Conservation (phyloP, 2,888 invertebrate genomes). For the Meganola albula region DNA sequence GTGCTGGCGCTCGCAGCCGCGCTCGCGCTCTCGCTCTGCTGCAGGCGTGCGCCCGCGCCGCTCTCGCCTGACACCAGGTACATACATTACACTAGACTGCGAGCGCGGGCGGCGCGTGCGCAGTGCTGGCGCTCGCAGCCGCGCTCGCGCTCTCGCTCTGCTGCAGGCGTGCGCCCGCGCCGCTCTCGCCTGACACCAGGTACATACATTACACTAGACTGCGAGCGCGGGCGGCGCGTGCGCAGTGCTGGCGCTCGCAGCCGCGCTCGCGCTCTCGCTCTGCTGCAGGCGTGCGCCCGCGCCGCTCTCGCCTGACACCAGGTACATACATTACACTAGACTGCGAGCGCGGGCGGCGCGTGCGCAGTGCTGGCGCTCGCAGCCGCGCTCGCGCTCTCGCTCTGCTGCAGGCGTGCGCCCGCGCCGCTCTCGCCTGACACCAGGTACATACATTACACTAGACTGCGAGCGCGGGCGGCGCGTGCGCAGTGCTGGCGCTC, state of each 20-base stretch:
- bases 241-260: neutral
- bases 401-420: neutral
- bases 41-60: slow-evolving; percentile 43
- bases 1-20: slow-evolving; percentile 39
- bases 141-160: slow-evolving; percentile 36
- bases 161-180: slow-evolving; percentile 45
- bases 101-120: too few relatives aligned
- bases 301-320: slow-evolving; percentile 50
- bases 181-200: slow-evolving; percentile 43
- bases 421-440: slow-evolving; percentile 31
- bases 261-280: neutral
- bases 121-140: neutral
- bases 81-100: neutral
- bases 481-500: neutral
- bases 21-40: slow-evolving; percentile 23
- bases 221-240: too few relatives aligned
- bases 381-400: slow-evolving; percentile 58
- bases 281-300: slow-evolving; percentile 27
- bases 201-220: neutral
- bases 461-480: slow-evolving; percentile 52
- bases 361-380: slow-evolving; percentile 62
- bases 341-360: too few relatives aligned
- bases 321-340: neutral
- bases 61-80: slow-evolving; percentile 50
- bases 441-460: slow-evolving; percentile 27